Conservation (phyloP, 92 coral and sea anemone species). For the Muricea muricata region DNA sequence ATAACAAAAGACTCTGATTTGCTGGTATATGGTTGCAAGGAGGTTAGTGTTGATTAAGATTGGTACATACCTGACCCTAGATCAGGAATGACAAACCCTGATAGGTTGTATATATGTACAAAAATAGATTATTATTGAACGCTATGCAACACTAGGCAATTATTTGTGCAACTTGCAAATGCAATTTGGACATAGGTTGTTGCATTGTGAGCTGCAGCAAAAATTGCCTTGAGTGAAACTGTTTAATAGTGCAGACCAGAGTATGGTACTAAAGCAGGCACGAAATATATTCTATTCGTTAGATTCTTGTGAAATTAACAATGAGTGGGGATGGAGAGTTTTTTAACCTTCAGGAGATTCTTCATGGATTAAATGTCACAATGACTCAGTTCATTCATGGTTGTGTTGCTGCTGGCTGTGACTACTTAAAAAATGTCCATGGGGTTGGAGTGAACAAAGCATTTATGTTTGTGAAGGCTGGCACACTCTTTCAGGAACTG, state of each 20-base stretch:
- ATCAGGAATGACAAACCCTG: neutral
- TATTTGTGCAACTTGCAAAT: too few relatives aligned
- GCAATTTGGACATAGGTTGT: too few relatives aligned
- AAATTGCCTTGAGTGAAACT: neutral
- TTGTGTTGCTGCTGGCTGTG: constrained; percentile 72
- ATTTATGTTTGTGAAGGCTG: constrained; percentile 40
- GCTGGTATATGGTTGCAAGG: constrained; percentile 65
- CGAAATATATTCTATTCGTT: neutral
- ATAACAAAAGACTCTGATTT: constrained; percentile 71
- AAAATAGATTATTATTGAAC: too few relatives aligned
- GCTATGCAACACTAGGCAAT: too few relatives aligned
- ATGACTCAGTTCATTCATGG: constrained; percentile 40
- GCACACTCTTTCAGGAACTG: constrained; percentile 30
- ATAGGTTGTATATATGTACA: neutral
- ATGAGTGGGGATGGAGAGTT: constrained; percentile 62
- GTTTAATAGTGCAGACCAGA: too few relatives aligned
- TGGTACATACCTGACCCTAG: too few relatives aligned
- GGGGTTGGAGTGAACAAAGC: constrained; percentile 65
- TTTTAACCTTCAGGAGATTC: constrained; percentile 37
- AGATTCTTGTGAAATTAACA: constrained; percentile 51
- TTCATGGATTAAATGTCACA: constrained; percentile 34
- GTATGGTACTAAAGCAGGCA: neutral
- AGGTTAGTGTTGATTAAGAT: constrained; percentile 25
- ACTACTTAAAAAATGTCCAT: constrained; percentile 51
- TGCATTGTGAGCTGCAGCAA: too few relatives aligned